Percentiles rank a stretch among this genome's conserved stretches.
Conservation (phyloP, 2,113 vertebrate genomes). For the Aegotheles bennettii region DNA sequence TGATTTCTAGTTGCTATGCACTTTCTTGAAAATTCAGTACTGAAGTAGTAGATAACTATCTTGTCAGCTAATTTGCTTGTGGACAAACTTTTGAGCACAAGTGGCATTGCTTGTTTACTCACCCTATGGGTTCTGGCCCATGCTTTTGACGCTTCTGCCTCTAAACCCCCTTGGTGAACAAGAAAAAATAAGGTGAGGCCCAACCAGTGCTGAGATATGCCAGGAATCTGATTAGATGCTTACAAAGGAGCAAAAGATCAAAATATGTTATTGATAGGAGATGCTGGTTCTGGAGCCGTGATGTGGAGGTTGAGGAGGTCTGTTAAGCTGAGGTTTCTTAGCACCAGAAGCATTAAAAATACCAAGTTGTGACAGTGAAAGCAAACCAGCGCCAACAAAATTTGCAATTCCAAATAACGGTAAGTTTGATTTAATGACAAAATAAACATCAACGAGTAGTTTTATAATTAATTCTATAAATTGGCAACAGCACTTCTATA, state of each 20-base stretch:
- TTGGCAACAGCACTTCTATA: not conserved
- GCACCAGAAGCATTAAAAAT: not conserved
- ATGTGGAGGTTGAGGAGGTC: not conserved
- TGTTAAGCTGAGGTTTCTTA: not conserved
- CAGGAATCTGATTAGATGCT: not conserved
- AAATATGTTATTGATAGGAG: not conserved
- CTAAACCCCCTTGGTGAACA: not conserved
- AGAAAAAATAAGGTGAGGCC: not conserved
- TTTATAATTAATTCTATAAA: not conserved
- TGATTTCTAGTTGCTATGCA: not conserved
- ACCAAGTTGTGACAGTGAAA: not conserved
- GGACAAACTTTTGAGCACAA: not conserved
- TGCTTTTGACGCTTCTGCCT: not conserved
- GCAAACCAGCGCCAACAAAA: constrained; percentile 20
- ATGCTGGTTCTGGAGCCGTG: not conserved
- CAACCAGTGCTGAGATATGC: not conserved
- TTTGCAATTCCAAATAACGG: not conserved
- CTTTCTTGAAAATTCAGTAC: not conserved
- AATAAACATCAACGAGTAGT: constrained; percentile 2
- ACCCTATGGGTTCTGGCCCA: not conserved
- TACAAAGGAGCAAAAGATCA: not conserved
- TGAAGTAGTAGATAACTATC: not conserved
- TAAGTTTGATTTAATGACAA: not conserved
- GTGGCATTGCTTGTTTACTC: not conserved
- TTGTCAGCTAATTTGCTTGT: not conserved